Conservation (phyloP, 2,888 invertebrate genomes). For the Ephialtes manifestator region DNA sequence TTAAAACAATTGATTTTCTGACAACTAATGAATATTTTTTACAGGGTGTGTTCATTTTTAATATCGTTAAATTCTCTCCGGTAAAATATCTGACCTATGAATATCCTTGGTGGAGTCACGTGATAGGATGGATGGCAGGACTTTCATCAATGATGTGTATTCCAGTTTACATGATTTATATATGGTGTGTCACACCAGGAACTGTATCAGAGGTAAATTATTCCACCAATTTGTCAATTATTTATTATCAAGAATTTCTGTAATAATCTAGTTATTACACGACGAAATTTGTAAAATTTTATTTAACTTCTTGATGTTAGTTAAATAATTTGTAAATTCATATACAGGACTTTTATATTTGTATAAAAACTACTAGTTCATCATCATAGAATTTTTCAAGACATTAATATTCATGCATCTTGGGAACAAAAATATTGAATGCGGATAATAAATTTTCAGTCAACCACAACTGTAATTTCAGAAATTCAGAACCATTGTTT, state of each 20-base stretch:
- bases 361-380: no score
- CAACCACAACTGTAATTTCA: no score
- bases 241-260: not conserved
- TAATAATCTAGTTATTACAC: no score
- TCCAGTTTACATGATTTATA: slow-evolving; percentile 96
- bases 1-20: not conserved
- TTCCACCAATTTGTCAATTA: not conserved
- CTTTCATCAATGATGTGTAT: slow-evolving; percentile 98
- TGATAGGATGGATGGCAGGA: slow-evolving; percentile 98
- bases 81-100: slow-evolving; percentile 97
- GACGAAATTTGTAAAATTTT: no score
- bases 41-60: slow-evolving; percentile 97
- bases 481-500: no score
- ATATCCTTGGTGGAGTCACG: slow-evolving; percentile 98
- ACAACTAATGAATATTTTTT: not conserved
- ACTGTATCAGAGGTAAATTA: slow-evolving; percentile 91
- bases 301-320: no score
- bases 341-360: no score
- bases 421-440: no score
- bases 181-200: slow-evolving; percentile 94
- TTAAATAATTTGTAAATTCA: no score
- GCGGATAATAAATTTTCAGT: no score
- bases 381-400: no score
- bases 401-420: no score
- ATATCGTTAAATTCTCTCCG: slow-evolving; percentile 96